These are phyloP conservation scores for Catharus fuscescens DNA, from an alignment of 2,113 vertebrate genomes.

Conservation along the genomic window DNA sequence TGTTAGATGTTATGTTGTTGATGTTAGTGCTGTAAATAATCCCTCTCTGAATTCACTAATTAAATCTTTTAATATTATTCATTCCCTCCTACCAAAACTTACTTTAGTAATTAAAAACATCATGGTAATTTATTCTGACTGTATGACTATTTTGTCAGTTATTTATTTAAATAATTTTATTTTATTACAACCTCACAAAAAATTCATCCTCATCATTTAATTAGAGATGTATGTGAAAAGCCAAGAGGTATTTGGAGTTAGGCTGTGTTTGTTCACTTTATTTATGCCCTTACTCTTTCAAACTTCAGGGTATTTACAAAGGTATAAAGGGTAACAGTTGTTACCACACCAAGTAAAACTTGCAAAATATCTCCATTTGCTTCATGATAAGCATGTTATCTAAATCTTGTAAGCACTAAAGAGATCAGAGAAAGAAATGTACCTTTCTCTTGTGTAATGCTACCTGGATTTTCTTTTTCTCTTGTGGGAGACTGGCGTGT, in stretches of 20 bases:
- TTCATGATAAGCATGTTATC: slow-evolving; percentile 59
- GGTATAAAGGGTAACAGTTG: slow-evolving; percentile 52
- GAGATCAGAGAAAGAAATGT: slow-evolving; percentile 64
- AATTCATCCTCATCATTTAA: slow-evolving; percentile 3
- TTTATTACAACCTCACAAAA: slow-evolving; percentile 31
- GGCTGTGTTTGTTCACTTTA: slow-evolving; percentile 16
- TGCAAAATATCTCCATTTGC: slow-evolving; percentile 50
- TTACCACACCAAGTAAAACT: slow-evolving; percentile 64
- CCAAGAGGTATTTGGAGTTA: slow-evolving; percentile 21
- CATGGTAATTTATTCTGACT: neutral
- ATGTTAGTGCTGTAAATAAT: slow-evolving; percentile 36
- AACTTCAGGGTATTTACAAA: slow-evolving; percentile 56
- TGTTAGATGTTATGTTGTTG: slow-evolving; percentile 36
- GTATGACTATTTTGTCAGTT: slow-evolving; percentile 10
- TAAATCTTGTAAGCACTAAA: slow-evolving; percentile 57
- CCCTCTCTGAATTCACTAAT: slow-evolving; percentile 38
- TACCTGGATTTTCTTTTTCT: slow-evolving; percentile 57
- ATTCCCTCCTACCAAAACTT: slow-evolving; percentile 22
- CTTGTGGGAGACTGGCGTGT: neutral
- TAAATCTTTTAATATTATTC: slow-evolving; percentile 42
- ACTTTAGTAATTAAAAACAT: slow-evolving; percentile 11
- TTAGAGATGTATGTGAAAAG: slow-evolving; percentile 26
- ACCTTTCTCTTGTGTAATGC: slow-evolving; percentile 68
- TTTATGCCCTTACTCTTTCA: slow-evolving; percentile 6
- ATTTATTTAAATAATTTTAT: slow-evolving; percentile 29